Conservation (phyloP, 1,140 invertebrate genomes). For the Agrilus planipennis region DNA sequence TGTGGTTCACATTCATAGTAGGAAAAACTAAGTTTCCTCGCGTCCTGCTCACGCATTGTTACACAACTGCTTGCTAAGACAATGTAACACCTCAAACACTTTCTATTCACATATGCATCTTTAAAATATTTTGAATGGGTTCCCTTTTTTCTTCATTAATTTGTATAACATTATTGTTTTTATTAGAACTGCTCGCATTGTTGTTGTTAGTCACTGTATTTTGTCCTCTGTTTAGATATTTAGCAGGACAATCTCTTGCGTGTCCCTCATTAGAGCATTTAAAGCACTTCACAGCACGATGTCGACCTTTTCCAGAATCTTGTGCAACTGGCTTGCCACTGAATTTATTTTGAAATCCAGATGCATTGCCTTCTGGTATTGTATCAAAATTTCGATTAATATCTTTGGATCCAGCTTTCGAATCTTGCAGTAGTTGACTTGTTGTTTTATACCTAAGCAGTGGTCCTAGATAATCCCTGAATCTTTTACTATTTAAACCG, state of each 20-base stretch:
- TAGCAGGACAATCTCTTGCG: background rate
- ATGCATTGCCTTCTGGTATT: background rate
- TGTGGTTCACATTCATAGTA: background rate
- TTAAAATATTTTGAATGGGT: background rate
- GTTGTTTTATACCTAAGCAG: background rate
- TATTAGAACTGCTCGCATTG: background rate
- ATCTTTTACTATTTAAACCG: background rate
- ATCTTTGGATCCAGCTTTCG: background rate
- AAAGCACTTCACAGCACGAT: background rate
- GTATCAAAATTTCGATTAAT: no score
- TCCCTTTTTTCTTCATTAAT: background rate
- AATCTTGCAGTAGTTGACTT: background rate
- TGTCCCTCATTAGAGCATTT: background rate
- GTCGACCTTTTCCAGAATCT: no score
- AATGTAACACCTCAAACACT: background rate
- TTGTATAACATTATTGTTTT: background rate
- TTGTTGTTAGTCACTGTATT: background rate
- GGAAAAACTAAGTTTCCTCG: background rate
- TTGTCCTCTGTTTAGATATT: background rate
- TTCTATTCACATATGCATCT: background rate
- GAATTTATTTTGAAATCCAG: background rate
- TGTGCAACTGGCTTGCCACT: no score
- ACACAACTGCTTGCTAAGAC: conserved; percentile 1
- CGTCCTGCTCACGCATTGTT: background rate
- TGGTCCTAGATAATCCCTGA: background rate